A percentile compares a stretch with the other conserved stretches of the same genome.
phyloP scores from a whole-genome alignment of 2,113 vertebrate genomes.

The Hydrochoerus hydrochaeris region DNA sequence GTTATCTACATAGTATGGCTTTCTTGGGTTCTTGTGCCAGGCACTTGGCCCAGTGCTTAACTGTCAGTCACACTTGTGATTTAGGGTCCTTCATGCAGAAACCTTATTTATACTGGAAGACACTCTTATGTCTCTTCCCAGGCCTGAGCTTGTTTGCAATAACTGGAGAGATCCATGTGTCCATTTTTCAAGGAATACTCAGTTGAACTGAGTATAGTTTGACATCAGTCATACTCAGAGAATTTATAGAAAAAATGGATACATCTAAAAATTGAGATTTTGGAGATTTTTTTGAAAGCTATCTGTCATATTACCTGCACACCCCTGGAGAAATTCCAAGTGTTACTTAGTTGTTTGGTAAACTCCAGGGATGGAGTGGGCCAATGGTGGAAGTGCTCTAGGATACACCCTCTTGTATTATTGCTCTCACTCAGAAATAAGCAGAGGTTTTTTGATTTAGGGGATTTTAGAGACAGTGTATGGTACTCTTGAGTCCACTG shows the following conservation, averaged over 20 bases:
- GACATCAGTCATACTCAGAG: background rate
- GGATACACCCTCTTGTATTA: background rate
- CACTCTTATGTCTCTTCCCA: too few species aligned
- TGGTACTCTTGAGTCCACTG: background rate
- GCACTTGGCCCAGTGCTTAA: background rate
- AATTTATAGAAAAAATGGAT: background rate
- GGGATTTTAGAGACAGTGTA: background rate
- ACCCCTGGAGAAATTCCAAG: background rate
- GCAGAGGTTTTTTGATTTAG: background rate
- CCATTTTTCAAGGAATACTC: background rate
- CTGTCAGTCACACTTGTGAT: background rate
- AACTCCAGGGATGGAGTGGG: rapidly evolving
- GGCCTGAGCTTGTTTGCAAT: too few species aligned
- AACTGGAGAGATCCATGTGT: too few species aligned
- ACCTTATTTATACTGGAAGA: background rate
- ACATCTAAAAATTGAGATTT: background rate
- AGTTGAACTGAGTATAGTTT: background rate
- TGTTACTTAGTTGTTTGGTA: background rate
- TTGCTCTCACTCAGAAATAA: background rate
- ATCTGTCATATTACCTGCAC: background rate
- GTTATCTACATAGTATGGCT: background rate
- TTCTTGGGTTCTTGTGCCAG: background rate
- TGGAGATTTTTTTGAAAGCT: background rate
- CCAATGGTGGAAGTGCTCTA: background rate
- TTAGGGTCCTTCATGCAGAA: background rate